Conservation (phyloP, 2,888 invertebrate genomes). For the Dilophus febrilis region DNA sequence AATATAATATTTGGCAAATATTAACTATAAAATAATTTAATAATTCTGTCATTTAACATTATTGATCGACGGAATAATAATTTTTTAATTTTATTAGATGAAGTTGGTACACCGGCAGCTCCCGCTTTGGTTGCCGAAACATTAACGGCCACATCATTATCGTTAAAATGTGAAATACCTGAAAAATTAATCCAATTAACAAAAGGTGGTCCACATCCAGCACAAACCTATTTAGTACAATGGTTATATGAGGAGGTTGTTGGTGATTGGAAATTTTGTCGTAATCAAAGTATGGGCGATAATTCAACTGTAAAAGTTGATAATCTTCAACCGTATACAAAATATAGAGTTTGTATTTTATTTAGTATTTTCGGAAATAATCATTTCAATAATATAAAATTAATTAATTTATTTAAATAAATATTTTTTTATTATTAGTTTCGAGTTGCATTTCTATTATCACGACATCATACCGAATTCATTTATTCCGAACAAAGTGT, state of each 20-base stretch:
- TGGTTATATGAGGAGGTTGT: slow-evolving; percentile 55
- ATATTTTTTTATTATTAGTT: slow-evolving; percentile 39
- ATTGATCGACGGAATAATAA: not conserved
- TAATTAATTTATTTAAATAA: not conserved
- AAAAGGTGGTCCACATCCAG: slow-evolving; percentile 37
- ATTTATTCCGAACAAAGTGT: slow-evolving; percentile 59
- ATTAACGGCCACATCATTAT: slow-evolving; percentile 57
- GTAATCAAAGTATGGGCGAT: slow-evolving; percentile 51
- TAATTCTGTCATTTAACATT: not conserved
- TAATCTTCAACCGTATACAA: slow-evolving; percentile 70
- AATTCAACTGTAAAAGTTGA: slow-evolving; percentile 51
- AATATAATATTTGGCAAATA: too few species aligned
- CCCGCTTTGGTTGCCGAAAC: slow-evolving; percentile 66
- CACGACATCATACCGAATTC: slow-evolving; percentile 46
- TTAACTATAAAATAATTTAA: too few species aligned
- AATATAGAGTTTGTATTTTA: slow-evolving; percentile 54
- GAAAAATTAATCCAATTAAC: slow-evolving; percentile 24
- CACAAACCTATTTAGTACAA: slow-evolving; percentile 47
- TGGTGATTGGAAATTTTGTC: slow-evolving; percentile 67
- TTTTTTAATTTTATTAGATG: slow-evolving; percentile 27
- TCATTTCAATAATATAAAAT: too few species aligned
- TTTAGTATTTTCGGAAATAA: too few species aligned
- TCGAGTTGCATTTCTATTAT: slow-evolving; percentile 65
- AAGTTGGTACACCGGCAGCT: slow-evolving; percentile 51
- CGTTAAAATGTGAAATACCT: slow-evolving; percentile 55